Evolutionary conservation across 2,888 invertebrate genomes (phyloP).

Genomic region (Orthonychiurus folsomi): DNA sequence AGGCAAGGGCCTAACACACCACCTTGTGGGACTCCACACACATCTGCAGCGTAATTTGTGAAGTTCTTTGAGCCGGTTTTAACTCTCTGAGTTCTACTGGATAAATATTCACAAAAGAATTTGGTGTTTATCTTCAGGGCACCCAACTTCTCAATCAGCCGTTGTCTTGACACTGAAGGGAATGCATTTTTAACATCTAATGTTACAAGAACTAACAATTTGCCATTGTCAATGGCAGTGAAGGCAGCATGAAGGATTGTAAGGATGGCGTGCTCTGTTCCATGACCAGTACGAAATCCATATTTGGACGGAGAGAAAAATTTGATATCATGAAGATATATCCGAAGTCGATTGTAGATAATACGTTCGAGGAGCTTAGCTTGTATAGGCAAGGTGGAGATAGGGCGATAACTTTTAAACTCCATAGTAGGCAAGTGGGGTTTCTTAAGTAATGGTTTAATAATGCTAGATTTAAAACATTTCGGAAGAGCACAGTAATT

Average conservation of each 20-base stretch:
- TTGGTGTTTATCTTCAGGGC: not conserved
- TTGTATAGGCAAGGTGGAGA: not conserved
- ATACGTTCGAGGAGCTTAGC: not conserved
- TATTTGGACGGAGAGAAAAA: not conserved
- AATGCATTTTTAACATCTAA: not conserved
- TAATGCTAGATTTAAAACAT: not conserved
- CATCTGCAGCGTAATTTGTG: not conserved
- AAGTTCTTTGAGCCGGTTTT: not conserved
- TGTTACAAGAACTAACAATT: not conserved
- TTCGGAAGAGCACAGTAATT: not conserved
- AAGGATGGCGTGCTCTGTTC: not conserved
- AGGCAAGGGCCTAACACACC: not conserved
- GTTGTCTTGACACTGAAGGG: not conserved
- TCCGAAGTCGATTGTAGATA: not conserved
- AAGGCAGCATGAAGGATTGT: not conserved
- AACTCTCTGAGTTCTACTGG: not conserved
- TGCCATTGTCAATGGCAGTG: not conserved
- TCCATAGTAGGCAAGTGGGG: not conserved
- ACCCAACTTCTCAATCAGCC: not conserved
- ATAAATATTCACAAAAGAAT: not conserved
- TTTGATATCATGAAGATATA: not conserved
- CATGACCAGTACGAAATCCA: not conserved
- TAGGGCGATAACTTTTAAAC: not conserved
- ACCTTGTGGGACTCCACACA: constrained; percentile 6
- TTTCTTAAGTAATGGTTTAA: not conserved